These are phyloP conservation scores for Miltochrista miniata DNA, from an alignment of 2,888 invertebrate genomes.

Conservation along the genomic window DNA sequence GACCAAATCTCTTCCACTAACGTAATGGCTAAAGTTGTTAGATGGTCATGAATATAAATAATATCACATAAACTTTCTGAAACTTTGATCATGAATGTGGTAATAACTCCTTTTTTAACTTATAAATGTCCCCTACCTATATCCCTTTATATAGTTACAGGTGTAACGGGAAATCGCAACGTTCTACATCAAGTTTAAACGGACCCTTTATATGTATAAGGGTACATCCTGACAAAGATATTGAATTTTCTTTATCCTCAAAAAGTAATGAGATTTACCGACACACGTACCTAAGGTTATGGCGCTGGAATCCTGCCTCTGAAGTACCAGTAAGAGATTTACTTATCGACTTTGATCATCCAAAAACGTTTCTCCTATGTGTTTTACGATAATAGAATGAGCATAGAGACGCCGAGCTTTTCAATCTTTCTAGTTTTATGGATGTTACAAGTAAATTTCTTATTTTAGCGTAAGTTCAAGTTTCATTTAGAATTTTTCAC, in stretches of 20 bases:
- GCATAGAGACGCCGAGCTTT: conserved; percentile 9
- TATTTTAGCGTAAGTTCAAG: too few species aligned
- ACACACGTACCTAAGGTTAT: conserved; percentile 66
- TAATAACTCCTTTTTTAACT: too few species aligned
- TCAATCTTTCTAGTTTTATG: neutral
- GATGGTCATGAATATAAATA: neutral
- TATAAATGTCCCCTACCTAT: too few species aligned
- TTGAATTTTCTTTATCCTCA: conserved; percentile 72
- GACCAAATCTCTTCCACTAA: neutral
- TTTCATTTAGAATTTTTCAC: too few species aligned
- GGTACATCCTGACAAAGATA: conserved; percentile 59
- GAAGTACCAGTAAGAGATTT: conserved; percentile 51
- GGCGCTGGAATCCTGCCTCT: conserved; percentile 49
- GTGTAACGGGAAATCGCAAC: conserved; percentile 11
- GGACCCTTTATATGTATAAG: conserved; percentile 51
- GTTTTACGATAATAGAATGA: conserved; percentile 31
- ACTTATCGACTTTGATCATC: conserved; percentile 61
- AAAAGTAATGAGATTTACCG: conserved; percentile 72
- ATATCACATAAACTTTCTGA: too few species aligned
- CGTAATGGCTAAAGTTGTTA: neutral
- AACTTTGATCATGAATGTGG: too few species aligned
- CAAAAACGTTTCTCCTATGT: conserved; percentile 38
- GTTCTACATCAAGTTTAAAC: conserved; percentile 38
- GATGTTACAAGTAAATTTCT: too few species aligned
- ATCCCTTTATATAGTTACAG: too few species aligned